These are phyloP conservation scores for Arvicanthis niloticus DNA, from an alignment of 2,113 vertebrate genomes.

Conservation along the genomic window DNA sequence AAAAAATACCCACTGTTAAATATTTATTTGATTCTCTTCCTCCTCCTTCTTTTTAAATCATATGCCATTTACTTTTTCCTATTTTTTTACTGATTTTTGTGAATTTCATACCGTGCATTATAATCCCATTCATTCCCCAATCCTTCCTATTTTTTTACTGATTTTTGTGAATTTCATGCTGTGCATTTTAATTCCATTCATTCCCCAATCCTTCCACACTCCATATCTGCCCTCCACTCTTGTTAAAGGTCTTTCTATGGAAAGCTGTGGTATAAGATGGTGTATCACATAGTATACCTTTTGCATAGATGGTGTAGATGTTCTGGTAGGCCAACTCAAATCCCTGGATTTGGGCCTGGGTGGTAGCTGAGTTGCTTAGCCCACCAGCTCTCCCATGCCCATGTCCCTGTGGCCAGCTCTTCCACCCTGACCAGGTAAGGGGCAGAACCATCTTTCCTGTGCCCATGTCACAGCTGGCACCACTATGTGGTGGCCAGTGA, in stretches of 20 bases:
- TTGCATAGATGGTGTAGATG: not conserved
- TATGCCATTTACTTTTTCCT: not conserved
- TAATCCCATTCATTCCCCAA: not conserved
- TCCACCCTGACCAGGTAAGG: not conserved
- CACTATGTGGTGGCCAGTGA: not conserved
- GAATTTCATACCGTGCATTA: not conserved
- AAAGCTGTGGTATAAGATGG: not conserved
- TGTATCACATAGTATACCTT: not conserved
- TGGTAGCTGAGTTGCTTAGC: not conserved
- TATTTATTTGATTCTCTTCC: not conserved
- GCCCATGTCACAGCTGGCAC: not conserved
- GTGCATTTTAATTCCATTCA: not conserved
- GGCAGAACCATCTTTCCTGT: not conserved
- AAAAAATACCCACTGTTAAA: not conserved
- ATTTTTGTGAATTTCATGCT: not conserved
- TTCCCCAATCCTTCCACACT: not conserved
- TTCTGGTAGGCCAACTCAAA: not conserved
- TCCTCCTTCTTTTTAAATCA: not conserved
- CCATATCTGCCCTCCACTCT: not conserved
- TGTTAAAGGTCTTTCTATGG: not conserved
- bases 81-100: not conserved
- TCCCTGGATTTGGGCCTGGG: not conserved
- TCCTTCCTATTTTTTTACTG: not conserved
- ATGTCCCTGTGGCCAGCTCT: not conserved
- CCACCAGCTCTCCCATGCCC: not conserved